These are phyloP conservation scores for Tympanoctomys barrerae DNA, from an alignment of 2,797 vertebrate species.

Conservation along the genomic window DNA sequence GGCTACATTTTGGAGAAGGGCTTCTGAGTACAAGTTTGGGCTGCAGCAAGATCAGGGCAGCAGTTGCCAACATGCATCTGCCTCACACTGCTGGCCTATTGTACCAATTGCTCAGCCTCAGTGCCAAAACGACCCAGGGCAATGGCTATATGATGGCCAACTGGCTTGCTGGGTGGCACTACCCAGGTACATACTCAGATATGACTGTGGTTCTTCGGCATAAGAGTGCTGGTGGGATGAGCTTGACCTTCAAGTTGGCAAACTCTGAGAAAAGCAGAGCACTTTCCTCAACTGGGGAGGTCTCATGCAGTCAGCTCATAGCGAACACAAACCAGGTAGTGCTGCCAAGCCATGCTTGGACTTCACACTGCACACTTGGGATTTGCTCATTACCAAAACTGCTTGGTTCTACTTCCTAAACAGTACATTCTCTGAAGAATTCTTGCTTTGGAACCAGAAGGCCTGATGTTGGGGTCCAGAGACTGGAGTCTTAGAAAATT, in stretches of 20 bases:
- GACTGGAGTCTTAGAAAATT: neutral
- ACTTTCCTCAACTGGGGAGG: neutral
- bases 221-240: neutral
- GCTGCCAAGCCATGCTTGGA: neutral
- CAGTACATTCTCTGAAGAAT: neutral
- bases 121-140: neutral
- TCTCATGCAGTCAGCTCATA: neutral
- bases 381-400: neutral
- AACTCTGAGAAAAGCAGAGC: neutral
- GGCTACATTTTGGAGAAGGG: neutral
- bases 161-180: neutral
- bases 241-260: neutral
- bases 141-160: neutral
- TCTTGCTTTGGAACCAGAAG: neutral
- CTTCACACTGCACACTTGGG: neutral
- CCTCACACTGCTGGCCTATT: neutral
- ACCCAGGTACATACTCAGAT: neutral
- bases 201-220: neutral
- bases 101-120: neutral
- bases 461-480: neutral
- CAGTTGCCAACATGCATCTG: neutral
- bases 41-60: neutral
- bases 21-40: neutral
- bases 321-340: neutral
- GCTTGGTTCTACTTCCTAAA: neutral